phyloP scores from a whole-genome alignment of 2,888 invertebrate species.

The Laothoe populi region DNA sequence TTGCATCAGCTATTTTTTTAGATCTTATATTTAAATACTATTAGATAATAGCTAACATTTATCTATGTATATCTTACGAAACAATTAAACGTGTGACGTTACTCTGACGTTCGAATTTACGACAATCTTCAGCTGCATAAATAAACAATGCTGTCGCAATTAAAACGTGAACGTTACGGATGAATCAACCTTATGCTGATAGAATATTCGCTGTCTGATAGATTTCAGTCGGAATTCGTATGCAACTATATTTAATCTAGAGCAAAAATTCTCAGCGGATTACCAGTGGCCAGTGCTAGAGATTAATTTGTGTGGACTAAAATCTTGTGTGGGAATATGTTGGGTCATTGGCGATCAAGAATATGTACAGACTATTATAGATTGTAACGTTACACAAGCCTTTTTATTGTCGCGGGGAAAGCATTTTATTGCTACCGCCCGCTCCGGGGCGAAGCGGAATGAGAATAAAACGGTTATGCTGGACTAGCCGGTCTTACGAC shows the following conservation, averaged over 20 bases:
- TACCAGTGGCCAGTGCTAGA: background rate
- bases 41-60: slow-evolving; percentile 3
- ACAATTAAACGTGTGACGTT: slow-evolving; percentile 19
- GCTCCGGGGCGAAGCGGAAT: too few relatives aligned
- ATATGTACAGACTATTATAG: background rate
- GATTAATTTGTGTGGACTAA: background rate
- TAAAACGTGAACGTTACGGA: background rate
- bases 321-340: background rate
- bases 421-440: too few relatives aligned
- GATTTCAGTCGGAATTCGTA: background rate
- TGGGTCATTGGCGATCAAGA: background rate
- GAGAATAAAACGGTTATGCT: too few relatives aligned
- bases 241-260: background rate
- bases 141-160: slow-evolving; percentile 15
- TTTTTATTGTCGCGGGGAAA: too few relatives aligned
- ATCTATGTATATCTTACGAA: slow-evolving; percentile 24
- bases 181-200: slow-evolving; percentile 1
- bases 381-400: background rate
- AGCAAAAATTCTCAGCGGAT: background rate
- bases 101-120: background rate
- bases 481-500: too few relatives aligned
- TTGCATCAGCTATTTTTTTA: too few relatives aligned
- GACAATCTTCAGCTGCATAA: slow-evolving; percentile 18
- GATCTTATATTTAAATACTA: background rate
- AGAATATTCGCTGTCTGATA: background rate